These are phyloP conservation scores for Synanthedon myopaeformis DNA, from an alignment of 2,888 invertebrate genomes.

Conservation along the genomic window DNA sequence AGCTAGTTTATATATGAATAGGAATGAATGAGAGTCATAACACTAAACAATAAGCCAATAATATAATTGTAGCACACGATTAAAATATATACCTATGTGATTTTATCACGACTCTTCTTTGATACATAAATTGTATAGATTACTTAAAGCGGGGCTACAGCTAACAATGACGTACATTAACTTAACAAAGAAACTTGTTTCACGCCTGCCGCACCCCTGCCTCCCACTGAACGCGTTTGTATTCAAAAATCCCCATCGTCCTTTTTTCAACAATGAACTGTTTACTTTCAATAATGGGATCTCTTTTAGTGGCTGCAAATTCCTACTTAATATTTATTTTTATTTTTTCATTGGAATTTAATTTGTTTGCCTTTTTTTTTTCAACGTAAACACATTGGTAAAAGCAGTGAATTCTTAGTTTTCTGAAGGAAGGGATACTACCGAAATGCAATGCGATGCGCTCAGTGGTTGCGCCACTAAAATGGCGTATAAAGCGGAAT, in stretches of 20 bases:
- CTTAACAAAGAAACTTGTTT: conserved; percentile 2
- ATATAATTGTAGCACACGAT: background rate
- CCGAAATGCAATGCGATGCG: too few species aligned
- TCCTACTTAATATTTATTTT: background rate
- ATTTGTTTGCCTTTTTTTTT: conserved; percentile 4
- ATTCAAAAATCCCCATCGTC: background rate
- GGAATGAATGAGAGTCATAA: too few species aligned
- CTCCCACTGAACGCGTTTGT: background rate
- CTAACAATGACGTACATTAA: conserved; percentile 2
- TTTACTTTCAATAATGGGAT: conserved; percentile 12
- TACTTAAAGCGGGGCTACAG: background rate
- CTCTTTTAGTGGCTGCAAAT: background rate
- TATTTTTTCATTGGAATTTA: conserved; percentile 5
- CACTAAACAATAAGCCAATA: background rate
- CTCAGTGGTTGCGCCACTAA: too few species aligned
- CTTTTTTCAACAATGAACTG: conserved; percentile 9
- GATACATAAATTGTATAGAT: conserved; percentile 2
- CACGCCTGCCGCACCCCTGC: background rate
- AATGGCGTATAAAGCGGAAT: too few species aligned
- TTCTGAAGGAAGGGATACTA: too few species aligned
- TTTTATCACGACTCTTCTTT: background rate
- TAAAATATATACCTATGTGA: background rate
- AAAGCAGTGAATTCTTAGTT: too few species aligned
- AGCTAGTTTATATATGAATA: too few species aligned
- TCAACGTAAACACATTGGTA: background rate